phyloP scores from a whole-genome alignment of 2,888 invertebrate species.

The Thymelicus acteon region DNA sequence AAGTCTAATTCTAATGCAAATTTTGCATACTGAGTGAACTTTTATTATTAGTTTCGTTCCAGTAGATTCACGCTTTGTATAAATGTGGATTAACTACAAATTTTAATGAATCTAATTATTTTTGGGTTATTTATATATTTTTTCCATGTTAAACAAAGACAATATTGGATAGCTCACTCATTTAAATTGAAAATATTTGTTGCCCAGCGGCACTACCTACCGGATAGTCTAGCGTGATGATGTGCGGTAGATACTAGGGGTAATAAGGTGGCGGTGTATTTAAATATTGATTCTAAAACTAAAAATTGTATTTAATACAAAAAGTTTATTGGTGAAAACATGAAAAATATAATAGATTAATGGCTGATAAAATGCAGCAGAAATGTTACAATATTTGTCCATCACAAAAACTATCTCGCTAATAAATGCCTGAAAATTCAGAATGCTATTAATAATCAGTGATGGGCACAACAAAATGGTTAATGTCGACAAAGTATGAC shows the following conservation, averaged over 20 bases:
- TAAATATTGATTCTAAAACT: constrained; percentile 83
- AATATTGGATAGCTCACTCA: too few species aligned
- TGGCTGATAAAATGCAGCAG: constrained; percentile 85
- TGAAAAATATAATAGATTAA: constrained; percentile 85
- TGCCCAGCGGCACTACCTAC: too few species aligned
- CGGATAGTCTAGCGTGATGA: too few species aligned
- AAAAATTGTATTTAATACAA: constrained; percentile 85
- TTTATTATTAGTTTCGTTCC: too few species aligned
- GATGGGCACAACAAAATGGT: constrained; percentile 82
- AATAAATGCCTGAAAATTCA: constrained; percentile 84
- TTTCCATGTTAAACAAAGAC: too few species aligned
- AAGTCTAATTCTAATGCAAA: too few species aligned
- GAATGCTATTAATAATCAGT: constrained; percentile 73
- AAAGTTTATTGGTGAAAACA: constrained; percentile 85
- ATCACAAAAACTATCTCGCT: constrained; percentile 82
- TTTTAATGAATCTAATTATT: too few species aligned
- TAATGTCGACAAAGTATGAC: constrained; percentile 75
- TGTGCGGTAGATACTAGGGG: constrained; percentile 54
- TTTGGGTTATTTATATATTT: too few species aligned
- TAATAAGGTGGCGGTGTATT: constrained; percentile 82
- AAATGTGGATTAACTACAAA: too few species aligned
- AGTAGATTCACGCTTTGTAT: too few species aligned
- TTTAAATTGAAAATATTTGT: too few species aligned
- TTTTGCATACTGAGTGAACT: too few species aligned
- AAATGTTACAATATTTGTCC: constrained; percentile 84